Evolutionary conservation across 53 echinoderm and acorn worm genomes (phyloP), one percentile per base, ranked within the genome.

Genomic region (Antedon mediterranea): DNA sequence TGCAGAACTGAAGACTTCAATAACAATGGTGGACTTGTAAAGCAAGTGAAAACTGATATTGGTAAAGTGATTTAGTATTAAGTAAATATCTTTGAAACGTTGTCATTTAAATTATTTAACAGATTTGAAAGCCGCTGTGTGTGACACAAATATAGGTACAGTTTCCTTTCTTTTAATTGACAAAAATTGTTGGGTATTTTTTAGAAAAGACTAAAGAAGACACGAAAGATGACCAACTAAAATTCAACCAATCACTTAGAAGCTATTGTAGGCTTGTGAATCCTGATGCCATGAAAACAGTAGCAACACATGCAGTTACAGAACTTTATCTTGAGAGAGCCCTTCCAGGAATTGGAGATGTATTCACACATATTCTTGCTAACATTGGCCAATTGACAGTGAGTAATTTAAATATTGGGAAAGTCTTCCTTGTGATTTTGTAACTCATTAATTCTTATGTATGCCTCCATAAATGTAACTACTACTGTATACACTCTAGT

Each of bases 221-320:
- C 9, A 13, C 26, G 9, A 72, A 18, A 29, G 79, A 31, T 28
- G 81, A 78, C 71, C 88, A 89, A 71, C 76, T 74, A 43, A 74
- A 31, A 32, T 85, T 89, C 37, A 79, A 75, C 26, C 78, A 42
- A 34, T 85, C 82, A 27, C 0, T 89, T 33, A 85, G 85, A 32
- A 71, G 82, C 32, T 78, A 80, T 11, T 89, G 89, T 44, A 71
- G 81, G 28, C 84, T 85, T 43, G 89, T 85, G 1, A 79, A 85
- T 28, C 78, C 85, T 20, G 71, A 76, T 33, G 43, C 75, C 23
- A 15, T 89, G 20, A 43, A 85, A 28, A 77, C 76, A 79, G 29
- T 81, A 15, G 82, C 73, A 9, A 34, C 32, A 41, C 79, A 84
- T 18, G 78, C 32, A 28, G 34, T 88, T 15, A 28, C 71, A 0